Conservation (phyloP, 2,888 invertebrate species). For the Pherbina coryleti region DNA sequence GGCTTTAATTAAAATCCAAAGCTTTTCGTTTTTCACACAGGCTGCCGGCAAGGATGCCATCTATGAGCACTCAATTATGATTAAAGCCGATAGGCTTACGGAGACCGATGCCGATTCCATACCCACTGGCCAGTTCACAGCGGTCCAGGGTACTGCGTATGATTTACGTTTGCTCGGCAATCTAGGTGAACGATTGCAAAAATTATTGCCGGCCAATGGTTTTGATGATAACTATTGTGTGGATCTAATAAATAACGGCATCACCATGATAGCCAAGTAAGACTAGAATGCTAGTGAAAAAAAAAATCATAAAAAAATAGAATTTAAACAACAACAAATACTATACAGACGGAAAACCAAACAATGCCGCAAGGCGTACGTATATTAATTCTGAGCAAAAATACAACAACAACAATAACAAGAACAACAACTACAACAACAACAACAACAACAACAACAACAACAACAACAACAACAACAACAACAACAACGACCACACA, state of each 20-base stretch:
- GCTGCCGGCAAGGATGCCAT: conserved; percentile 75
- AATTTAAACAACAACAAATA: conserved; percentile 11
- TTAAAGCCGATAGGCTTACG: conserved; percentile 84
- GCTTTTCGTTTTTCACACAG: conserved; percentile 64
- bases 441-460: no score
- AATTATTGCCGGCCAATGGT: conserved; percentile 78
- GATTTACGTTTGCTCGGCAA: conserved; percentile 79
- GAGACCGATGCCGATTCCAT: conserved; percentile 78
- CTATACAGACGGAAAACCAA: not conserved
- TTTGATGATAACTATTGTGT: conserved; percentile 89
- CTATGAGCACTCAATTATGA: conserved; percentile 77
- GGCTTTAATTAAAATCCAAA: not conserved
- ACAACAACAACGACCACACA: no score
- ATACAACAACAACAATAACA: not conserved
- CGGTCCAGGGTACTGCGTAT: conserved; percentile 79
- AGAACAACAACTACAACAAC: no score
- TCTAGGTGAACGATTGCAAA: conserved; percentile 77
- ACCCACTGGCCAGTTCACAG: conserved; percentile 79
- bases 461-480: no score
- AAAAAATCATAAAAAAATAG: not conserved
- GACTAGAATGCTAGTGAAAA: conserved; percentile 21
- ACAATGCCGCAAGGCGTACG: no score
- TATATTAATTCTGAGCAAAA: not conserved
- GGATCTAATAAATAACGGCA: conserved; percentile 45
- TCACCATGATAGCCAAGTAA: conserved; percentile 76